Conservation (phyloP, 2,113 vertebrate species). For the Lipotes vexillifer region DNA sequence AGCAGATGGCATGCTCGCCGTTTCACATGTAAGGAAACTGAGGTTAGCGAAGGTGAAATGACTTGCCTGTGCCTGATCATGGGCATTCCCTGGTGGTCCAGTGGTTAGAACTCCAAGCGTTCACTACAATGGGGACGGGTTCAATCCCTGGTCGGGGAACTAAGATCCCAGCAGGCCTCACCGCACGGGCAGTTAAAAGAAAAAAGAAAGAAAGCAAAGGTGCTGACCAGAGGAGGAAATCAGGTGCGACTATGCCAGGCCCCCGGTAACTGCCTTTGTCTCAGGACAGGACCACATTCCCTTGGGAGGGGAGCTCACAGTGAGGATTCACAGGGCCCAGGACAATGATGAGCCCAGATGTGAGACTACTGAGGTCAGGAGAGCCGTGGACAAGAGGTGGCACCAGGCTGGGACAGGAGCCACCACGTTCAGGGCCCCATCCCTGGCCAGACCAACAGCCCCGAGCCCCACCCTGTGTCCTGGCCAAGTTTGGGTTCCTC, state of each 20-base stretch:
- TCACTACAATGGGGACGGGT: no score
- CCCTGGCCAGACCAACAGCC: not conserved
- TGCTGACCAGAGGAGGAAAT: not conserved
- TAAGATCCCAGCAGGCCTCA: no score
- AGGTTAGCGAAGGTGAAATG: not conserved
- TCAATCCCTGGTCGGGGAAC: no score
- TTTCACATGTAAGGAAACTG: not conserved
- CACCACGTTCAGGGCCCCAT: not conserved
- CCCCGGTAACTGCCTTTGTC: not conserved
- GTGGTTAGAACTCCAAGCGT: no score
- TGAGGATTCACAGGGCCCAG: not conserved
- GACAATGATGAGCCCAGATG: not conserved
- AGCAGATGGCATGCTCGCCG: not conserved
- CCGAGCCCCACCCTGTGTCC: not conserved
- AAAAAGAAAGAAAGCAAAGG: not conserved
- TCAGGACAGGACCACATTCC: not conserved
- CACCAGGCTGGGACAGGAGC: not conserved
- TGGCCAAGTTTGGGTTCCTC: not conserved
- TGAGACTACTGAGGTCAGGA: not conserved
- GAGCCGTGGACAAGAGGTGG: not conserved
- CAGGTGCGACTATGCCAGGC: not conserved
- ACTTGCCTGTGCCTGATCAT: no score
- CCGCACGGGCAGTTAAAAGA: rapidly evolving
- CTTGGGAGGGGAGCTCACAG: not conserved
- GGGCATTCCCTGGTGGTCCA: no score